Evolutionary conservation across 2,888 invertebrate species (phyloP).

Genomic region (Caenorhabditis auriculariae): DNA sequence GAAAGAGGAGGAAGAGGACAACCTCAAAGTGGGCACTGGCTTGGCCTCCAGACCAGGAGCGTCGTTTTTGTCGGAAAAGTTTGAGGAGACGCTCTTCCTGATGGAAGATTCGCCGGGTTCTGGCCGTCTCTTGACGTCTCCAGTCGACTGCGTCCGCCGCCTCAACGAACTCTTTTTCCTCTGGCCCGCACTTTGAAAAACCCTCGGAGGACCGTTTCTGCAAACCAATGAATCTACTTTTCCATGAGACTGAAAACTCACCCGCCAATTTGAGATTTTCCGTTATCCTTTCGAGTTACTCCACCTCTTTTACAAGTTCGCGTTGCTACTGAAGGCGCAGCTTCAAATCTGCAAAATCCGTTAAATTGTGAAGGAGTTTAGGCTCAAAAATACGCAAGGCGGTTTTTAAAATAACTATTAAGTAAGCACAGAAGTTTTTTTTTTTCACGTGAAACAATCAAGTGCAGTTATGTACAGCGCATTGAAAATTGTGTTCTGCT

Average conservation of each 20-base stretch:
- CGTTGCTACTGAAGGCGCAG: constrained; percentile 17
- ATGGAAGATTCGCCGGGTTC: constrained; percentile 20
- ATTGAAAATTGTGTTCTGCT: no score
- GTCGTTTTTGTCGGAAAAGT: not conserved
- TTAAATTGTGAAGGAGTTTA: no score
- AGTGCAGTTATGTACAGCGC: no score
- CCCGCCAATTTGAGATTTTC: constrained; percentile 27
- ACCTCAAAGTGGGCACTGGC: constrained; percentile 1
- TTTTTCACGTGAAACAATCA: no score
- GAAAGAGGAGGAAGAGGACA: not conserved
- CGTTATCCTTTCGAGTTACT: no score
- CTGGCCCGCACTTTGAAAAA: constrained; percentile 12
- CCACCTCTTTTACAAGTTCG: constrained; percentile 16
- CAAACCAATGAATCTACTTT: constrained; percentile 8
- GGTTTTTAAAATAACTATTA: no score
- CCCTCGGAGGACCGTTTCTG: constrained; percentile 6
- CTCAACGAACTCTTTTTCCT: constrained; percentile 28
- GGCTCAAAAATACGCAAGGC: no score
- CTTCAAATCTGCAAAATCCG: constrained; percentile 22
- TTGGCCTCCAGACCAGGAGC: not conserved
- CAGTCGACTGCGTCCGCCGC: constrained; percentile 27
- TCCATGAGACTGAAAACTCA: constrained; percentile 17
- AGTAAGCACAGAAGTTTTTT: no score
- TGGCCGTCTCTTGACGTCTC: constrained; percentile 5
- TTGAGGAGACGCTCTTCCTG: constrained; percentile 25